Evolutionary conservation across 2,888 invertebrate genomes (phyloP).

Genomic region (Drosophila barbarae): DNA sequence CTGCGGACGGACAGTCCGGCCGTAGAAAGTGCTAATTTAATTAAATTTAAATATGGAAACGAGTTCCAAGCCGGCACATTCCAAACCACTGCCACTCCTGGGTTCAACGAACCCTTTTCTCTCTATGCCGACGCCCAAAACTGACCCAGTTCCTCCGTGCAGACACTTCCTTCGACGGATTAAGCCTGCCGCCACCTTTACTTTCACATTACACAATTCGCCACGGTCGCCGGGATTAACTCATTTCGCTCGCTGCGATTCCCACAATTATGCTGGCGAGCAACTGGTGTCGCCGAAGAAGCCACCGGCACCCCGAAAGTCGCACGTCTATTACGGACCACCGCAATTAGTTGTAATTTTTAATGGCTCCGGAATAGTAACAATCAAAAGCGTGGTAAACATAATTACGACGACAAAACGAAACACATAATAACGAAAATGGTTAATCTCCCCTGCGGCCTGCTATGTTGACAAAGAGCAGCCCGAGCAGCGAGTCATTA

Average conservation of each 20-base stretch:
- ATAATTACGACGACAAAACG: slow-evolving; percentile 44
- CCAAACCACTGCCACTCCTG: not conserved
- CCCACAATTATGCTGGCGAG: slow-evolving; percentile 34
- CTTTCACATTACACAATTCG: slow-evolving; percentile 42
- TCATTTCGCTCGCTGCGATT: slow-evolving; percentile 30
- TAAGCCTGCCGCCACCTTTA: slow-evolving; percentile 20
- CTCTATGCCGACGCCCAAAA: not conserved
- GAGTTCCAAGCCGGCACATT: slow-evolving; percentile 44
- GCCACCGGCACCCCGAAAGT: slow-evolving; percentile 27
- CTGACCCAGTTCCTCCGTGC: slow-evolving; percentile 28
- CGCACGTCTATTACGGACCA: slow-evolving; percentile 42
- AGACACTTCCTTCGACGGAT: slow-evolving; percentile 20
- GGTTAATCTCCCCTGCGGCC: slow-evolving; percentile 13
- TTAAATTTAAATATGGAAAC: slow-evolving; percentile 61
- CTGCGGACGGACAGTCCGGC: not conserved
- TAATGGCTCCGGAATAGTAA: slow-evolving; percentile 27
- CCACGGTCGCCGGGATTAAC: slow-evolving; percentile 29
- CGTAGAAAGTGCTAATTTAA: slow-evolving; percentile 70
- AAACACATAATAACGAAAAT: slow-evolving; percentile 44
- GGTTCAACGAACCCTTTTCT: slow-evolving; percentile 54
- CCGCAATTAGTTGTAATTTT: slow-evolving; percentile 48
- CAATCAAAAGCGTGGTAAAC: slow-evolving; percentile 46
- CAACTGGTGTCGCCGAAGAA: slow-evolving; percentile 4
- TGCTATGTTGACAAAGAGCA: slow-evolving; percentile 30
- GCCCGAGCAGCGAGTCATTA: slow-evolving; percentile 31